These are phyloP conservation scores for Parnassius apollo DNA, from an alignment of 2,888 invertebrate genomes.

Conservation along the genomic window DNA sequence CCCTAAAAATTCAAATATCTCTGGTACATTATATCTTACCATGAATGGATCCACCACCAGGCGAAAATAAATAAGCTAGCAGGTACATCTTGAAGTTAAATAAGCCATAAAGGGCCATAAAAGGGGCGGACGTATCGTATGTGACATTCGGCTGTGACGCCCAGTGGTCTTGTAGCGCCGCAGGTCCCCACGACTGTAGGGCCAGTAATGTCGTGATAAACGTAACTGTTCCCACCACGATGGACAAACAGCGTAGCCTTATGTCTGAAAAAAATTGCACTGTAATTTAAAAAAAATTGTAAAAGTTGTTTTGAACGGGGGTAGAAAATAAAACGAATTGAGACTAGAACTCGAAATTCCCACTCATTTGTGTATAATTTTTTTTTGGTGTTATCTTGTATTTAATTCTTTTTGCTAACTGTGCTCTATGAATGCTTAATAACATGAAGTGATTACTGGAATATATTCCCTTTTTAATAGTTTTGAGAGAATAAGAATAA, in stretches of 20 bases:
- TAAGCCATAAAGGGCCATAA: constrained; percentile 96
- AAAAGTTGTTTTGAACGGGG: too few relatives aligned
- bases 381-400: too few relatives aligned
- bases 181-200: constrained; percentile 91
- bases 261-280: constrained; percentile 84
- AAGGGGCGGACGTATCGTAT: constrained; percentile 95
- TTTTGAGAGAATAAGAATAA: too few relatives aligned
- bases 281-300: too few relatives aligned
- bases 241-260: constrained; percentile 93
- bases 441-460: too few relatives aligned
- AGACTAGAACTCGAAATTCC: too few relatives aligned
- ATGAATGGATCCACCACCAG: constrained; percentile 89
- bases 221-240: constrained; percentile 90
- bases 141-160: constrained; percentile 92
- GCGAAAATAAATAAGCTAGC: constrained; percentile 97
- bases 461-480: too few relatives aligned
- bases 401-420: too few relatives aligned
- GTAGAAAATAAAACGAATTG: too few relatives aligned
- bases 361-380: too few relatives aligned
- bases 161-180: constrained; percentile 95
- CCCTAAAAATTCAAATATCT: neutral
- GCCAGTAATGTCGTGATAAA: constrained; percentile 88
- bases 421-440: too few relatives aligned
- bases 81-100: constrained; percentile 96
- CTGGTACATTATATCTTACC: constrained; percentile 78